These are phyloP conservation scores for Aplidium turbinatum DNA, from an alignment of 23 tunicate species.

Conservation along the genomic window DNA sequence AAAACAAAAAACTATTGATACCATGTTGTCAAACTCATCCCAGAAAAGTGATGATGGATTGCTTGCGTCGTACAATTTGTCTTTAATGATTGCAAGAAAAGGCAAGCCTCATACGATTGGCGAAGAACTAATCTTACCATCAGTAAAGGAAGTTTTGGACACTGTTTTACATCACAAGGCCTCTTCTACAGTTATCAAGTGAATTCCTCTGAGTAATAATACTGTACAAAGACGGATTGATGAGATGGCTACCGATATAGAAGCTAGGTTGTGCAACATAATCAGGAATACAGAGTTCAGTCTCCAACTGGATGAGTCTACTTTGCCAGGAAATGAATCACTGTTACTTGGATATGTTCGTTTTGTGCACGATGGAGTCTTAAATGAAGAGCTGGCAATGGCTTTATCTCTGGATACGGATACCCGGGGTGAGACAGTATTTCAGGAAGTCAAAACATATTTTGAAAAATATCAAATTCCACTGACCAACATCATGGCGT, in stretches of 20 bases:
- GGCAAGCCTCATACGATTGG: constrained; percentile 44
- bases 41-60: constrained; percentile 57
- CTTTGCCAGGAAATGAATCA: constrained; percentile 55
- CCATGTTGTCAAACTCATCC: constrained; percentile 40
- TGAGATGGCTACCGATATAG: constrained; percentile 39
- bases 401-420: constrained; percentile 40
- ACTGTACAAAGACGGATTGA: constrained; percentile 30
- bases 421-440: constrained; percentile 41
- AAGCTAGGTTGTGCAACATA: constrained; percentile 38
- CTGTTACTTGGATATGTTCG: constrained; percentile 55
- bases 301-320: constrained; percentile 52
- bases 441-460: constrained; percentile 41
- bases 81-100: constrained; percentile 49
- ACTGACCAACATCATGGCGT: constrained; percentile 50
- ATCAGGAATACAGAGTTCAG: too few species aligned
- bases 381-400: constrained; percentile 27
- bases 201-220: constrained; percentile 15
- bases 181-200: constrained; percentile 40
- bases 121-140: constrained; percentile 53
- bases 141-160: constrained; percentile 49
- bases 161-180: constrained; percentile 44
- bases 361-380: constrained; percentile 37
- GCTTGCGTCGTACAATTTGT: constrained; percentile 30
- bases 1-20: constrained; percentile 37
- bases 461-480: constrained; percentile 38